These are phyloP conservation scores for Stramonita haemastoma DNA, from an alignment of 2,888 invertebrate genomes.

Conservation along the genomic window DNA sequence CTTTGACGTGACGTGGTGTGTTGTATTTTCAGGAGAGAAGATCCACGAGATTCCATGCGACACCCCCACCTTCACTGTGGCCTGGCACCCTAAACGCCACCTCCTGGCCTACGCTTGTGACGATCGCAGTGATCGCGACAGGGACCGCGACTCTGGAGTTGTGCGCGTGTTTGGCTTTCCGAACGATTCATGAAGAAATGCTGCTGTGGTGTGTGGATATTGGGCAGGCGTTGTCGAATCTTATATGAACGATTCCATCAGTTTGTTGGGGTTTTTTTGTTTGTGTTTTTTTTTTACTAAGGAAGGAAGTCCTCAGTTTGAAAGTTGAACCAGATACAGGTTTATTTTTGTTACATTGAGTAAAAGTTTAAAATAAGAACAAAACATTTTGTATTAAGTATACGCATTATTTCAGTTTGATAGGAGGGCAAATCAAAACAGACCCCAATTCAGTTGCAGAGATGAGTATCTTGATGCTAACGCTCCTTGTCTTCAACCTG, in stretches of 20 bases:
- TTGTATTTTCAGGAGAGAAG: conserved; percentile 78
- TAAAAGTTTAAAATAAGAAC: too few species aligned
- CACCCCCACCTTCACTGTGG: conserved; percentile 96
- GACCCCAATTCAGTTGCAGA: too few species aligned
- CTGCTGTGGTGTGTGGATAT: background rate
- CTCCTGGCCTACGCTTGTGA: conserved; percentile 97
- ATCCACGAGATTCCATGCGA: conserved; percentile 90
- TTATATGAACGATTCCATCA: background rate
- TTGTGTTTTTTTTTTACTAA: too few species aligned
- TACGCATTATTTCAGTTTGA: too few species aligned
- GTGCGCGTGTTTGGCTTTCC: conserved; percentile 95
- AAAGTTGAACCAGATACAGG: background rate
- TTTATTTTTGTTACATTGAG: background rate
- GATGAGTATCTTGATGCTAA: too few species aligned
- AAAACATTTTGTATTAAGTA: background rate
- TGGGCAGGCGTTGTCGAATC: background rate
- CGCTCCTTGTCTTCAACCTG: too few species aligned
- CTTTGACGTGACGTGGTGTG: background rate
- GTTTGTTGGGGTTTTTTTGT: too few species aligned
- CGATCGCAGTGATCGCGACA: conserved; percentile 86
- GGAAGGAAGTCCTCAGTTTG: background rate
- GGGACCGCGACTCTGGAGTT: conserved; percentile 83
- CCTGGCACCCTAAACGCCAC: conserved; percentile 89
- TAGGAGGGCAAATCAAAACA: too few species aligned
- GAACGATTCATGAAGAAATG: conserved; percentile 57